Evolutionary conservation across 2,888 invertebrate genomes (phyloP), one percentile per base, ranked within the genome.

Genomic region (Ormyrus labotus): DNA sequence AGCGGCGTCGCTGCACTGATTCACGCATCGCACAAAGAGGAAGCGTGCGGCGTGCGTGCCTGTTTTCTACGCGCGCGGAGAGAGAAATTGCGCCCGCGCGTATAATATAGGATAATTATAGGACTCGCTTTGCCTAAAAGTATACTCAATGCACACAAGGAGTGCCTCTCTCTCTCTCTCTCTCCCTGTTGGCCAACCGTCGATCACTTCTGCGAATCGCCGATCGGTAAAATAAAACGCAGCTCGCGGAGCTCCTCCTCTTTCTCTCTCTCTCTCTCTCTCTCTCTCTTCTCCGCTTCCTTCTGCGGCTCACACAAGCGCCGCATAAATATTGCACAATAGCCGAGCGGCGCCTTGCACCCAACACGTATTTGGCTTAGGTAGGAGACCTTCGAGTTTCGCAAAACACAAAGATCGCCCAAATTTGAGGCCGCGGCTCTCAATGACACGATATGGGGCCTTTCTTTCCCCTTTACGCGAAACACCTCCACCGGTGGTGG

Each of bases 271-370:
- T 58, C 48, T 58, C 58, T 65, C 57, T n/a, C n/a, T 19, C n/a
- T 53, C n/a, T 45, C 48, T 50, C 47, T 8, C 55, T 50, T n/a
- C 34, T 70, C 19, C 7, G 55, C 47, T 55, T 45, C 55, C 45
- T 53, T 65, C 71, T 65, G 10, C 7, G n/a, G 8, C 11, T 13
- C 11, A 11, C 61, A 19, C 13, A 64, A 63, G 78, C 81, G 73
- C 71, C 61, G 76, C 81, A 74, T 82, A 81, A 67, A 71, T 72
- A 73, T 72, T 70, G 81, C 78, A 78, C 77, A 77, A 77, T 75
- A 11, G 64, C 48, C 34, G 48, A 50, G 34, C 63, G 67, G 68
- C 58, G 69, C 10, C 11, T 13, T 19, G 45, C 55, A 53, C 47
- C 53, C 10, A 8, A 48, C 47, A 9, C 8, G 60, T 60, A 48